Evolutionary conservation across 2,888 invertebrate species (phyloP), one percentile per base, ranked within the genome.

Genomic region (Opisthograptis luteolata): DNA sequence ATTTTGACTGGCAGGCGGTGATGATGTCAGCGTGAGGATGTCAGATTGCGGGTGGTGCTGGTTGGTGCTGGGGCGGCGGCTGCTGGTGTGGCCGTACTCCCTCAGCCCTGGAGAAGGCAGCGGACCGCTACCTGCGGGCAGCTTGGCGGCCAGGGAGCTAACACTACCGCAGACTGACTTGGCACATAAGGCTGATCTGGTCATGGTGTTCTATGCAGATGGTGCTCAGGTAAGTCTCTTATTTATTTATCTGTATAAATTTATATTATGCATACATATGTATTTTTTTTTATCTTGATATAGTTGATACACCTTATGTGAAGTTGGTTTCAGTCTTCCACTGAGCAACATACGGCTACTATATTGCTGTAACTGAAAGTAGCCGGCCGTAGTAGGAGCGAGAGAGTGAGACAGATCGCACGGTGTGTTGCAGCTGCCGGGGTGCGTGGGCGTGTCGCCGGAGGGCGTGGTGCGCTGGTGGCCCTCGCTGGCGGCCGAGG

Each of bases 391-490:
- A n/a, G n/a, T n/a, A n/a, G n/a, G n/a, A n/a, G n/a, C n/a, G n/a
- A n/a, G n/a, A n/a, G n/a, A n/a, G n/a, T n/a, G n/a, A n/a, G n/a
- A n/a, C n/a, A n/a, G n/a, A n/a, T n/a, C n/a, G n/a, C n/a, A n/a
- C n/a, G n/a, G n/a, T n/a, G n/a, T 19, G 17, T 51, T 44, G n/a
- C 2, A 93, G 92, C 92, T 94, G 77, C 96, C 97, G 5, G 95
- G 96, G 0, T 97, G 97, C 70, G 93, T 98, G 64, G 97, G 98
- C 9, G 97, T 97, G 0, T 98, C 98, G 0, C 98, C 98, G 0
- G 98, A 98, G 75, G 98, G 98, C 22, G 93, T 95, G 37, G 95
- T 97, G 0, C 93, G 98, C 0, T 98, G 95, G 83, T 99, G 98
- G 98, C 93, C 96, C 0, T 96, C 95, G 2, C 94, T 98, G 24